Conservation (phyloP, 2,797 vertebrate species). For the Syndactyla subalaris region DNA sequence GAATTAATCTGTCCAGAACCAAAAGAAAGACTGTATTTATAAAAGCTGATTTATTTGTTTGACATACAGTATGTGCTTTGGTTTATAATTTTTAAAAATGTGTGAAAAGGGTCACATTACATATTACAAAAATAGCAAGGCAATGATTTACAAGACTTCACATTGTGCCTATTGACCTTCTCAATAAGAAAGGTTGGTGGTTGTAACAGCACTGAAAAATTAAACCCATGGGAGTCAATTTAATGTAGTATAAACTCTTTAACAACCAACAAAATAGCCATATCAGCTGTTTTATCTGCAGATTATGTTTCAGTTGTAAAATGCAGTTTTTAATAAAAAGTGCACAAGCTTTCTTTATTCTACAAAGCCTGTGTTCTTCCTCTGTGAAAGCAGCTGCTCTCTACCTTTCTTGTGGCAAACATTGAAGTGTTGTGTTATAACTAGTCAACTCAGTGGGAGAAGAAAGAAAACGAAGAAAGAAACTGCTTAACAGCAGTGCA, state of each 20-base stretch:
- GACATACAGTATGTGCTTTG: conserved; percentile 71
- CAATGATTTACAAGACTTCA: conserved; percentile 80
- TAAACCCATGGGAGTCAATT: conserved; percentile 76
- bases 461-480: conserved; percentile 11
- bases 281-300: conserved; percentile 71
- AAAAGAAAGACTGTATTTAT: conserved; percentile 73
- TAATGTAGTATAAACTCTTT: conserved; percentile 79
- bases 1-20: conserved; percentile 66
- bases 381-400: conserved; percentile 43
- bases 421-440: conserved; percentile 24
- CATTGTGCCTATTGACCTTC: conserved; percentile 81
- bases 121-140: conserved; percentile 73
- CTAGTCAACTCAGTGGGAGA: background rate
- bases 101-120: conserved; percentile 73
- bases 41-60: conserved; percentile 78
- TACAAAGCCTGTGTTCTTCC: conserved; percentile 52
- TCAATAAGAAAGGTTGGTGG: conserved; percentile 77
- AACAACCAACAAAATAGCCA: conserved; percentile 71
- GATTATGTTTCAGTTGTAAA: conserved; percentile 68
- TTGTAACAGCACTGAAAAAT: conserved; percentile 74
- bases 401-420: conserved; percentile 3
- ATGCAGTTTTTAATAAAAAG: conserved; percentile 66
- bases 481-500: background rate
- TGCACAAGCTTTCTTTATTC: conserved; percentile 59
- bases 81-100: conserved; percentile 80